These are phyloP conservation scores for Drosophila murphyi DNA, from an alignment of 1,140 invertebrate species.

Conservation along the genomic window DNA sequence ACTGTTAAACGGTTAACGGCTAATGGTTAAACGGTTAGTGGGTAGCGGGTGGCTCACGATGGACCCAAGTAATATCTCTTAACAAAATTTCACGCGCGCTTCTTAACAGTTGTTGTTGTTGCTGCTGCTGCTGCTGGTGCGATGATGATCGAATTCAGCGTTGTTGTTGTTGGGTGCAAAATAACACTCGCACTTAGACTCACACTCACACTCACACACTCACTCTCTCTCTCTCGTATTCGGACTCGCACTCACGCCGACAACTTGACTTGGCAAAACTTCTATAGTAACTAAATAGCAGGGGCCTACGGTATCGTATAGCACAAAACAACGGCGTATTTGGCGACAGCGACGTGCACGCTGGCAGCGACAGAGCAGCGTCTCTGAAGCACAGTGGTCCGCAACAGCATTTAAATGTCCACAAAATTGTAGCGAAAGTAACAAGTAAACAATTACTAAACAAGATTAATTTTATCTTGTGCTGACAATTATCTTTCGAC, in stretches of 20 bases:
- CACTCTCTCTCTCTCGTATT: constrained; percentile 1
- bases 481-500: no score
- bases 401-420: background rate
- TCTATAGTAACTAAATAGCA: constrained; percentile 83
- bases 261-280: constrained; percentile 83
- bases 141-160: constrained; percentile 33
- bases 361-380: constrained; percentile 46
- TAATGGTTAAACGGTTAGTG: background rate
- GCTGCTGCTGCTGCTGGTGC: constrained; percentile 23
- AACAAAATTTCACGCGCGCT: constrained; percentile 41
- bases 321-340: constrained; percentile 69
- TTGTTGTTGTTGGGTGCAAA: constrained; percentile 38
- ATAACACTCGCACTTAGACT: constrained; percentile 16
- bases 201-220: constrained; percentile 4
- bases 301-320: constrained; percentile 75
- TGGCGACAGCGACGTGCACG: constrained; percentile 48
- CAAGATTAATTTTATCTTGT: no score
- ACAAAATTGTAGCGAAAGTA: background rate
- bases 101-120: constrained; percentile 30
- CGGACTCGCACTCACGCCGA: constrained; percentile 32
- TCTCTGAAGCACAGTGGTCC: constrained; percentile 30
- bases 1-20: background rate
- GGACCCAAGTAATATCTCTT: background rate
- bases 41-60: background rate
- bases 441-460: background rate